Conservation (phyloP, 2,888 invertebrate genomes). For the Bhutanitis thaidina region DNA sequence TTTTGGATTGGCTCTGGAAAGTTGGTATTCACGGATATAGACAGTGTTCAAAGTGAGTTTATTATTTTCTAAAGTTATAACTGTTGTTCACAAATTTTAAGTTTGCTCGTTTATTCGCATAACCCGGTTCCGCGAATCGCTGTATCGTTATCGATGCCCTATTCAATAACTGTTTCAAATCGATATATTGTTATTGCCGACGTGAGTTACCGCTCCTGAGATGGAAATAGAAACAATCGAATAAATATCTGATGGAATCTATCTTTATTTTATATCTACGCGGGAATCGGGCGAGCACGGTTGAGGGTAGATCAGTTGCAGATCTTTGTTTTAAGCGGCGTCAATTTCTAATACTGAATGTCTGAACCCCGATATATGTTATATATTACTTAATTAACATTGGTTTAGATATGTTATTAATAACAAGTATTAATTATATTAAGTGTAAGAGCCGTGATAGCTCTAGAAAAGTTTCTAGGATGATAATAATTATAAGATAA, state of each 20-base stretch:
- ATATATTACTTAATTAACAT: too few species aligned
- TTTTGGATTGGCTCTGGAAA: too few species aligned
- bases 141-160: conserved; percentile 57
- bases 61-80: neutral
- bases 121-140: conserved; percentile 40
- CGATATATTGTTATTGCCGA: conserved; percentile 56
- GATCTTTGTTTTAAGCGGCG: neutral
- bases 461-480: too few species aligned
- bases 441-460: too few species aligned
- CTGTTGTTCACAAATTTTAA: neutral
- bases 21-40: too few species aligned
- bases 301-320: neutral
- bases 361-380: too few species aligned
- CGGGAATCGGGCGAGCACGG: conserved; percentile 1
- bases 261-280: conserved; percentile 64
- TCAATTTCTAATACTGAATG: too few species aligned
- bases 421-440: too few species aligned
- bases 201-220: conserved; percentile 69
- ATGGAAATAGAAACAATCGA: conserved; percentile 66
- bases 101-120: neutral
- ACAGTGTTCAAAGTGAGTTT: too few species aligned
- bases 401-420: too few species aligned
- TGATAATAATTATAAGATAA: too few species aligned
- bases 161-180: conserved; percentile 66
- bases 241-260: conserved; percentile 63